Base-by-base conservation (phyloP, 35 echinoderm and acorn worm genomes). In the Heliocidaris erythrogramma region DNA sequence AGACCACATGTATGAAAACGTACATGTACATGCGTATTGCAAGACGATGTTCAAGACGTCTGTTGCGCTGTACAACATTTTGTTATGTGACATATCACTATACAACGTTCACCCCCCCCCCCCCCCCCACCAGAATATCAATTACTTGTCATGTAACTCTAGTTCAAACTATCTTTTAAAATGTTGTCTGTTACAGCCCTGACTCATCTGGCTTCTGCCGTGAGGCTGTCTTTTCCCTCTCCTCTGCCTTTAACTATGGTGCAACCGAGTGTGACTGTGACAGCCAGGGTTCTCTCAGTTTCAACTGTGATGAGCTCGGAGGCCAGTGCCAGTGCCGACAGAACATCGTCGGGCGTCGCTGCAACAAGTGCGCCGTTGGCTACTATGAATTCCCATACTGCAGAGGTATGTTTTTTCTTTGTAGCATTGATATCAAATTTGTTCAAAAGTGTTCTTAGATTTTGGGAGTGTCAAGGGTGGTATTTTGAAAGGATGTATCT, bases 341-440 rank as follows among this genome's bases (percentile, higher is more conserved):
- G 7, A 96, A 97, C 87, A 95, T 99, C 47, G 84, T 96, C 3
- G 98, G 98, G 0, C 95, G 98, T 49, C 94, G 92, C 31, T 99
- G 98, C 88, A 94, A 96, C 91, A 50, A 97, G 30, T 97, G 97
- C 93, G 93, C 94, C 87, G 97, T 96, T 30, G 98, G 98, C 24
- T 96, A 91, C 94, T 99, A 97, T 92, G 96, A 96, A 17, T 99
- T 97, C 90, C 98, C 98, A 49, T 84, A 88, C 90, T 99, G 97
- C 78, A 49, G 86, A 93, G 50, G 97, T 97, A 95, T 94, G 96
- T 94, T 21, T 27, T 78, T 27, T 0, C 6, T 78, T 69, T 24
- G 0, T 5, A 65, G 35, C 3, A 42, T 65, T 65, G 60, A 14
- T 65, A 11, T 13, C 6, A 65, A 65, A 3, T 42, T 42, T 42